A percentile compares a stretch with the other conserved stretches of the same genome.
Conservation (phyloP, 2,888 invertebrate genomes). For the Augochlorella aurata region DNA sequence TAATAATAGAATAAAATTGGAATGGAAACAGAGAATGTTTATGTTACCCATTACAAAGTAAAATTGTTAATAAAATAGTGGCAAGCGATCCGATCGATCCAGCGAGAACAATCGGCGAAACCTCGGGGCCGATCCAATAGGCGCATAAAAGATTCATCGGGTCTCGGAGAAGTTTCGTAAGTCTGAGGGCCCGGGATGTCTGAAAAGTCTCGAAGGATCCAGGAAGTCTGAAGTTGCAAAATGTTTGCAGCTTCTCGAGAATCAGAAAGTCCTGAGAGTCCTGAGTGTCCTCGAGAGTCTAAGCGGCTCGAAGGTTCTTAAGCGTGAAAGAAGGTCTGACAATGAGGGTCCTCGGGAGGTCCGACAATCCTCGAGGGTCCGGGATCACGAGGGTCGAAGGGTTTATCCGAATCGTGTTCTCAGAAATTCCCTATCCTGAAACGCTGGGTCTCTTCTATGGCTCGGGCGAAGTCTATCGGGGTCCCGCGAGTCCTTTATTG, state of each 20-base stretch:
- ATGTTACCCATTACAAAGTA: too few species aligned
- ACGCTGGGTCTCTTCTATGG: neutral
- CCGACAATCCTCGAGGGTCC: neutral
- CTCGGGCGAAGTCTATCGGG: neutral
- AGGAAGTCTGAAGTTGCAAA: neutral
- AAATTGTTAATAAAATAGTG: too few species aligned
- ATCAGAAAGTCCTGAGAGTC: neutral
- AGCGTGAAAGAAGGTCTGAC: neutral
- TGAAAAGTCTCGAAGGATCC: too few species aligned
- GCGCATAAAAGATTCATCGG: too few species aligned
- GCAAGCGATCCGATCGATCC: too few species aligned
- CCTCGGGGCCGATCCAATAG: too few species aligned
- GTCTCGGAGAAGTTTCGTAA: neutral
- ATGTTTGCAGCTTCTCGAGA: neutral
- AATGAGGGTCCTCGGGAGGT: neutral
- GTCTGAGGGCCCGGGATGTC: neutral
- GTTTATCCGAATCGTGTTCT: slow-evolving; percentile 5
- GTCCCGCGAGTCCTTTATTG: slow-evolving; percentile 4
- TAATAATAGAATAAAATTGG: too few species aligned
- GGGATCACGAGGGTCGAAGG: neutral
- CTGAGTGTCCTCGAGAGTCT: neutral
- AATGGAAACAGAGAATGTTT: too few species aligned
- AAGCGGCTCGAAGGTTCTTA: neutral
- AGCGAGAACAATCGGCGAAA: too few species aligned
- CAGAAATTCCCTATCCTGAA: neutral